phyloP scores from a whole-genome alignment of 2,888 invertebrate genomes.

The Drosophila prostipennis region DNA sequence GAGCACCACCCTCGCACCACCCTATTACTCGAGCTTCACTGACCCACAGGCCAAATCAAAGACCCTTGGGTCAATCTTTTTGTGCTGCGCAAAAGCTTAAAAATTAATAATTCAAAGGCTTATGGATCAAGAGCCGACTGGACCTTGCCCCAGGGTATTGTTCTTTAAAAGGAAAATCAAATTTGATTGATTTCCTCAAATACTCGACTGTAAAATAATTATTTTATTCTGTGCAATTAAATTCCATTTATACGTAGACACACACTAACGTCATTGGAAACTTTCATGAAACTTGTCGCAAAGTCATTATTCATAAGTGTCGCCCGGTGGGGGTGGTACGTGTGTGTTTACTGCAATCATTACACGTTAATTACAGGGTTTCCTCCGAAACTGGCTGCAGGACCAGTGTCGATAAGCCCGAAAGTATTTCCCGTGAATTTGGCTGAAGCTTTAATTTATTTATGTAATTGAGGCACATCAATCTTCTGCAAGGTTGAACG shows the following conservation, averaged over 20 bases:
- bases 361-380: constrained; percentile 77
- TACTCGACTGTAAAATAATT: constrained; percentile 46
- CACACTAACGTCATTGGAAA: constrained; percentile 1
- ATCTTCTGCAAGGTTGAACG: constrained; percentile 64
- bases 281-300: constrained; percentile 49
- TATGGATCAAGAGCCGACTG: constrained; percentile 59
- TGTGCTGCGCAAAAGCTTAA: constrained; percentile 63
- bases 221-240: constrained; percentile 58
- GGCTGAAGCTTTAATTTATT: constrained; percentile 69
- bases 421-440: constrained; percentile 7
- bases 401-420: constrained; percentile 8
- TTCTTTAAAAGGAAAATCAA: constrained; percentile 35
- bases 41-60: constrained; percentile 74
- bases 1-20: constrained; percentile 36
- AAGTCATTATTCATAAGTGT: constrained; percentile 71
- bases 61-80: constrained; percentile 53
- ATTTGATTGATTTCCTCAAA: constrained; percentile 58
- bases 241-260: constrained; percentile 51
- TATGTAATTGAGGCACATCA: constrained; percentile 72
- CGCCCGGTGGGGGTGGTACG: constrained; percentile 32
- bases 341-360: constrained; percentile 58
- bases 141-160: constrained; percentile 24
- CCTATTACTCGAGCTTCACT: constrained; percentile 67
- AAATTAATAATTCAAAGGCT: constrained; percentile 79
- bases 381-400: constrained; percentile 37